These are phyloP conservation scores for Ciconia nigra DNA, from an alignment of 2,797 vertebrate genomes.

Conservation along the genomic window DNA sequence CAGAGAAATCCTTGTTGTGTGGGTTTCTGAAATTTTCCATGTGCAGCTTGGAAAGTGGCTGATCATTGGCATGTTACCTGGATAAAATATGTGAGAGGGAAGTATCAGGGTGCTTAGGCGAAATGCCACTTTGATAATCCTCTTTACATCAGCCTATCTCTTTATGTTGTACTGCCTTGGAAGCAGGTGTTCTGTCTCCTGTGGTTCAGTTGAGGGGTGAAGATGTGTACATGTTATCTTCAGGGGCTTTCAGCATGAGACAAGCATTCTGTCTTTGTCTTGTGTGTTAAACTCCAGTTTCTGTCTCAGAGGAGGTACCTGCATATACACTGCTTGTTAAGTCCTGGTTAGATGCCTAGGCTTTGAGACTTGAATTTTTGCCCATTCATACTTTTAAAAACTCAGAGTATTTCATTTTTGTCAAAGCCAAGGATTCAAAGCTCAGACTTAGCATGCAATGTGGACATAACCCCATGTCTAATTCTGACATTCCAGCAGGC, in stretches of 20 bases:
- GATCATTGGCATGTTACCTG: neutral
- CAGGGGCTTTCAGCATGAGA: neutral
- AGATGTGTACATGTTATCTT: neutral
- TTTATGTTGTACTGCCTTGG: neutral
- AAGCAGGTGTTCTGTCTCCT: neutral
- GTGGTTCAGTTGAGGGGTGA: neutral
- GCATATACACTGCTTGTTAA: neutral
- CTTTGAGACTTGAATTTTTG: neutral
- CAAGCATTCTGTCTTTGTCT: neutral
- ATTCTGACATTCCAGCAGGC: neutral
- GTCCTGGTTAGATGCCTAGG: neutral
- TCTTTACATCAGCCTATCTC: neutral
- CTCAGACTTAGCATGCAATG: neutral
- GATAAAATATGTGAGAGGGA: neutral
- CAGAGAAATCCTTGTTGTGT: neutral
- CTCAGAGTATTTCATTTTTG: neutral
- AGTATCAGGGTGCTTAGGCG: neutral
- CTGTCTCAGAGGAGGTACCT: neutral
- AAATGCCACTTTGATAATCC: neutral
- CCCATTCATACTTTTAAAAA: neutral
- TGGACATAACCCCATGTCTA: neutral
- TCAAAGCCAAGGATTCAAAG: neutral
- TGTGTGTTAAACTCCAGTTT: neutral
- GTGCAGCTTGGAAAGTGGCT: neutral
- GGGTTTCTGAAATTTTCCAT: neutral